Evolutionary conservation across 2,113 vertebrate genomes (phyloP).

Genomic region (Podarcis raffonei): DNA sequence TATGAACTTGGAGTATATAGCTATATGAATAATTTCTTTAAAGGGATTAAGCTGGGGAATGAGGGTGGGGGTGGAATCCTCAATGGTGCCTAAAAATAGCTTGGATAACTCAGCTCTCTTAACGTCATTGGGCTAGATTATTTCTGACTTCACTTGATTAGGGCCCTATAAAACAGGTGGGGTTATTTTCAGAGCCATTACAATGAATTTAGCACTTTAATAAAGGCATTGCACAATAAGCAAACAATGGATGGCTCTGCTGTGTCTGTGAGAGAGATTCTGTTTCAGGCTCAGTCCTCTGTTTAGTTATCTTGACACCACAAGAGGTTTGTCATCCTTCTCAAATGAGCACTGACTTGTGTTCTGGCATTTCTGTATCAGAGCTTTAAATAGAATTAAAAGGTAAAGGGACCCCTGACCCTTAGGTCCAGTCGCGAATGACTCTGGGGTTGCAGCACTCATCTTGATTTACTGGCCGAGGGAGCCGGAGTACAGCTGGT

Average conservation of each 20-base stretch:
- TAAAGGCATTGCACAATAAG: neutral
- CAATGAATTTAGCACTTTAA: neutral
- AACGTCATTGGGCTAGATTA: neutral
- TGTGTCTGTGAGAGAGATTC: neutral
- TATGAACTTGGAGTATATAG: no score
- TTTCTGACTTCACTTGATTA: neutral
- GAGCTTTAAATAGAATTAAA: neutral
- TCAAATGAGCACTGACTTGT: neutral
- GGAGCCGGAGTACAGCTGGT: no score
- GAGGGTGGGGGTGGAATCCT: no score
- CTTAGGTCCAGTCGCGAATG: no score
- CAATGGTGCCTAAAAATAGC: neutral
- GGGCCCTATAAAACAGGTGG: neutral
- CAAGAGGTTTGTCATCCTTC: neutral
- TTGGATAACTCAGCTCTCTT: neutral
- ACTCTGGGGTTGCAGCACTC: no score
- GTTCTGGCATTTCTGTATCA: neutral
- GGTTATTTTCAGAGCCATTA: neutral
- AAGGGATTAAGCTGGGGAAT: no score
- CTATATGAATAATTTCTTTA: no score
- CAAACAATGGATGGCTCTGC: rapidly evolving
- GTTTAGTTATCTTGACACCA: neutral
- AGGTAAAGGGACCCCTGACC: no score
- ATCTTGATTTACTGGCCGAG: no score
- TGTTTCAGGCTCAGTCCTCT: neutral